Evolutionary conservation across 2,113 vertebrate genomes (phyloP).

Genomic region (Cryptotis parvus): DNA sequence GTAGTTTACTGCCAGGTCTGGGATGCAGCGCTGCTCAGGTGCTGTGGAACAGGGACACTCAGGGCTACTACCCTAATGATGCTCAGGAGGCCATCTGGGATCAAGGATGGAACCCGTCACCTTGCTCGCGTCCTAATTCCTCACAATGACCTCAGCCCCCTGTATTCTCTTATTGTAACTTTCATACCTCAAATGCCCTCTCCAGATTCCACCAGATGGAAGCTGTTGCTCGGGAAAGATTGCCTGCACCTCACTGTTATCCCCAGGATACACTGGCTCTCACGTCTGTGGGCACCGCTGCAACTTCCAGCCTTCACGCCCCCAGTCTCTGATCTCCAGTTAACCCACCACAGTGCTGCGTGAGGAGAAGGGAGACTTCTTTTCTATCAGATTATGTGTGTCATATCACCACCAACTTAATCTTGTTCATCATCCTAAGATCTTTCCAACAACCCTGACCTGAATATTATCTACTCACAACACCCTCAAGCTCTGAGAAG

Average conservation of each 20-base stretch:
- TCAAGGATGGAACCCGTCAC: neutral
- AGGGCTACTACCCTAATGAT: no score
- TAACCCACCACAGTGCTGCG: neutral
- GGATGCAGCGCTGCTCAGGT: no score
- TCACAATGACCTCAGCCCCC: no score
- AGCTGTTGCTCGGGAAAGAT: neutral
- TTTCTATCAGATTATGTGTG: neutral
- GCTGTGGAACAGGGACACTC: no score
- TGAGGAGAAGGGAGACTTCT: neutral
- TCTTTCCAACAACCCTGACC: neutral
- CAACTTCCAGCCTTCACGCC: neutral
- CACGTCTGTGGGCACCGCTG: neutral
- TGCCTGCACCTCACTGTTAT: neutral
- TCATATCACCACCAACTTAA: neutral
- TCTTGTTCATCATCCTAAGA: neutral
- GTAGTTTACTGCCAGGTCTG: no score
- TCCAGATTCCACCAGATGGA: neutral
- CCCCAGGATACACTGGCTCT: neutral
- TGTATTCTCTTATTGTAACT: conserved; percentile 43
- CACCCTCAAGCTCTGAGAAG: neutral
- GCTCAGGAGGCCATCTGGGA: no score
- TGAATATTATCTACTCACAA: neutral
- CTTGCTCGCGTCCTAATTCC: no score
- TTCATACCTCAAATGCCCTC: conserved; percentile 42
- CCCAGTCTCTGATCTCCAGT: neutral